These are phyloP conservation scores for Ichneumoninae sp. DNA, from an alignment of 2,888 invertebrate species.

Conservation along the genomic window DNA sequence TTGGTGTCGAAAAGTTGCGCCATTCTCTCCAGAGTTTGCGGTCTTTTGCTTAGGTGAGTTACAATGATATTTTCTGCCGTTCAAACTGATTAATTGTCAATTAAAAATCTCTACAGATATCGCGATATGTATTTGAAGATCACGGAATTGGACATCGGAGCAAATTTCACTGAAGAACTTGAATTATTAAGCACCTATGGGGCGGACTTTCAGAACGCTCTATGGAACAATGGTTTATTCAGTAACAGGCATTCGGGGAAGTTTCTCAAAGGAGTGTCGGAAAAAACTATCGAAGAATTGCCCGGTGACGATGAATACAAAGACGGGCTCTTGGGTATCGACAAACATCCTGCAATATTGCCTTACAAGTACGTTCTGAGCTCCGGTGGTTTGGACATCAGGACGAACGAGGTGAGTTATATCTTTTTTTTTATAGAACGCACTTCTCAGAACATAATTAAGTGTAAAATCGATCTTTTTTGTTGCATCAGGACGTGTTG, in stretches of 20 bases:
- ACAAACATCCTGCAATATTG: constrained; percentile 77
- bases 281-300: constrained; percentile 68
- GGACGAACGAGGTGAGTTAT: constrained; percentile 70
- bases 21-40: constrained; percentile 78
- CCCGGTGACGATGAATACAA: constrained; percentile 54
- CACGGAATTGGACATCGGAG: constrained; percentile 50
- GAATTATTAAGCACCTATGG: constrained; percentile 70
- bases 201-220: constrained; percentile 73
- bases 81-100: not conserved
- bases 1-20: constrained; percentile 74
- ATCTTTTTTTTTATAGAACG: constrained; percentile 20
- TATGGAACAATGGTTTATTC: constrained; percentile 73
- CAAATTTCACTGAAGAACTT: constrained; percentile 59
- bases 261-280: constrained; percentile 72
- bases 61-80: not conserved
- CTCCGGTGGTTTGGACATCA: constrained; percentile 70
- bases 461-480: not conserved
- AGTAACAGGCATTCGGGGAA: constrained; percentile 64
- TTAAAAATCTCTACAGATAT: constrained; percentile 69
- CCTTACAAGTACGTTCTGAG: constrained; percentile 73
- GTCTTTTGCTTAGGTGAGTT: constrained; percentile 74
- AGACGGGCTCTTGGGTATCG: constrained; percentile 73
- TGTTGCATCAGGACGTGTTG: constrained; percentile 67
- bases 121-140: constrained; percentile 68
- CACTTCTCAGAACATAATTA: not conserved